Conservation (phyloP, 1,140 invertebrate genomes). For the Halesus radiatus region DNA sequence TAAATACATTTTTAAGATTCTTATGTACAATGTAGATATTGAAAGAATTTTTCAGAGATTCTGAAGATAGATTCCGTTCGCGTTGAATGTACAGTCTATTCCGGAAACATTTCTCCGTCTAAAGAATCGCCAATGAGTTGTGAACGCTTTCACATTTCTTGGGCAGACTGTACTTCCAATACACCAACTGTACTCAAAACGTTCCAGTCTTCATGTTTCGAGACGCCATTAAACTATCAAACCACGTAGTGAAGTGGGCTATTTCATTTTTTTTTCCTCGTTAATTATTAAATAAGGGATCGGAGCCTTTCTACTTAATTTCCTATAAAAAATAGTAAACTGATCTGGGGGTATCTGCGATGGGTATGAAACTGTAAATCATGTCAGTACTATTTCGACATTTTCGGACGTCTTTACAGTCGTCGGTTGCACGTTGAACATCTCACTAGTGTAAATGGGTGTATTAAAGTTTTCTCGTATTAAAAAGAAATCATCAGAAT, state of each 20-base stretch:
- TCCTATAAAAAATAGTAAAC: background rate
- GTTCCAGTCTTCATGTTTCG: background rate
- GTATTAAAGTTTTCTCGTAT: background rate
- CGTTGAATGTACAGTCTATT: slow-evolving; percentile 23
- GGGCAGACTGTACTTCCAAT: background rate
- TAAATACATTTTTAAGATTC: background rate
- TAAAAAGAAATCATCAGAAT: too few species aligned
- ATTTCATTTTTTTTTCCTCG: background rate
- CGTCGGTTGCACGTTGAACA: background rate
- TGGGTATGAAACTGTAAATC: background rate
- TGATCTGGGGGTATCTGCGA: background rate
- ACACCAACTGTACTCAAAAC: background rate
- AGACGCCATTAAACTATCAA: background rate
- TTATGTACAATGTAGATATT: background rate
- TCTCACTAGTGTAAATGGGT: background rate
- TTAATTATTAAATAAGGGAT: background rate
- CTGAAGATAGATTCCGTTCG: background rate
- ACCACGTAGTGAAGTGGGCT: background rate
- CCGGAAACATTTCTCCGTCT: slow-evolving; percentile 29
- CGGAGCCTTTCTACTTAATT: background rate
- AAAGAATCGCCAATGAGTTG: slow-evolving; percentile 45
- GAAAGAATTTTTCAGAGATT: background rate
- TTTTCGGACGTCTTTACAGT: slow-evolving; percentile 7
- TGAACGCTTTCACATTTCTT: slow-evolving; percentile 5
- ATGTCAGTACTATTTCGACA: background rate